A percentile compares a stretch with the other conserved stretches of the same genome.
Conservation (phyloP, 2,888 invertebrate species). For the Leptogaster cylindrica region DNA sequence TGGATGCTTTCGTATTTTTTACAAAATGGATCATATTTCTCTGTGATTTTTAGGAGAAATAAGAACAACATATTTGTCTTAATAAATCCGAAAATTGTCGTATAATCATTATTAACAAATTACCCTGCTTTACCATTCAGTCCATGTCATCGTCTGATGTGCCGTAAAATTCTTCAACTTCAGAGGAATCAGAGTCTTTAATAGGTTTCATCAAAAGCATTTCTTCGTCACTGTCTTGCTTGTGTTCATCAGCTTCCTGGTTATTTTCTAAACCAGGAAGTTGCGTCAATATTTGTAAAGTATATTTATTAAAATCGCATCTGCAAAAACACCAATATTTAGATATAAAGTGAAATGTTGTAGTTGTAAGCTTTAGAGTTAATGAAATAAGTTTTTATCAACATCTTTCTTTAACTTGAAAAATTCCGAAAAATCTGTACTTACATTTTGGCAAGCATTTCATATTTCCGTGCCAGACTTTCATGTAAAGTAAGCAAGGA, state of each 20-base stretch:
- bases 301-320: constrained; percentile 89
- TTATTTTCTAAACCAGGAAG: constrained; percentile 55
- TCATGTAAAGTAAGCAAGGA: constrained; percentile 78
- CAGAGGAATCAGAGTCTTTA: constrained; percentile 19
- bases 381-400: neutral
- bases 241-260: constrained; percentile 53
- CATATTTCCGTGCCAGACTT: constrained; percentile 77
- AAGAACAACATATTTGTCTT: no score
- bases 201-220: constrained; percentile 51
- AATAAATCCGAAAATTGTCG: no score
- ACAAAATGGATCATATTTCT: neutral
- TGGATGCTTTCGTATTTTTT: neutral
- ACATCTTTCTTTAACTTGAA: neutral
- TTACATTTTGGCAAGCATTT: constrained; percentile 85
- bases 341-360: no score
- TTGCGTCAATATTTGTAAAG: constrained; percentile 71
- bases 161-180: constrained; percentile 49
- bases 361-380: no score
- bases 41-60: no score
- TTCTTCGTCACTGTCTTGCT: constrained; percentile 53
- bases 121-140: neutral
- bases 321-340: constrained; percentile 66
- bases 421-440: no score
- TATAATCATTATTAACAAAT: neutral
- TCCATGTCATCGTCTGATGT: constrained; percentile 39